Conservation (phyloP, 1,140 invertebrate genomes). For the Drosophila auraria region DNA sequence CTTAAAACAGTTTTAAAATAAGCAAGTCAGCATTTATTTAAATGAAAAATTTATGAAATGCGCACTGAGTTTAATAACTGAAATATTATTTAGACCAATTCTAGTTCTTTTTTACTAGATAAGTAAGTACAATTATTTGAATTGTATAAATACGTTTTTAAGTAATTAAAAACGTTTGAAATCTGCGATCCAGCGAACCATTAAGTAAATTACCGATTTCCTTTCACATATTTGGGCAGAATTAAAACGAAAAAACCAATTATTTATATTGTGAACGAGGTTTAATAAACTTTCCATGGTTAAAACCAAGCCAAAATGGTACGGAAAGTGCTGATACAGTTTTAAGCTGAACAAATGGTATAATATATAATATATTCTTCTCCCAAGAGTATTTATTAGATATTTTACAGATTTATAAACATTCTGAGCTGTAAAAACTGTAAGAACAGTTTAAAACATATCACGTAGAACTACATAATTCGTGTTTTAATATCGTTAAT, state of each 20-base stretch:
- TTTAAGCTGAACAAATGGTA: background rate
- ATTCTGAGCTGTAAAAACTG: too few relatives aligned
- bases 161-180: conserved; percentile 3
- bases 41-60: background rate
- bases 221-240: background rate
- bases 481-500: background rate
- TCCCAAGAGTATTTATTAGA: background rate
- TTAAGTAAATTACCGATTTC: background rate
- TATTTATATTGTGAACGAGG: background rate
- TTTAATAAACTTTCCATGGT: conserved; percentile 1
- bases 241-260: conserved; percentile 1
- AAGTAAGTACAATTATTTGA: background rate
- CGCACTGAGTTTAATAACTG: too few relatives aligned
- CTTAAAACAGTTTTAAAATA: too few relatives aligned
- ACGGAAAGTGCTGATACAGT: background rate
- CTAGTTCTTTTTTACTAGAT: background rate
- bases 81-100: background rate
- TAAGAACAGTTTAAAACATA: too few relatives aligned
- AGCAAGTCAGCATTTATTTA: background rate
- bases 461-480: background rate
- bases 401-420: background rate
- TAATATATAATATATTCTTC: background rate
- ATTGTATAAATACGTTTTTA: background rate
- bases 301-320: background rate
- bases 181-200: background rate